These are phyloP conservation scores for Hyppa rectilinea DNA, from an alignment of 2,888 invertebrate genomes.

Conservation along the genomic window DNA sequence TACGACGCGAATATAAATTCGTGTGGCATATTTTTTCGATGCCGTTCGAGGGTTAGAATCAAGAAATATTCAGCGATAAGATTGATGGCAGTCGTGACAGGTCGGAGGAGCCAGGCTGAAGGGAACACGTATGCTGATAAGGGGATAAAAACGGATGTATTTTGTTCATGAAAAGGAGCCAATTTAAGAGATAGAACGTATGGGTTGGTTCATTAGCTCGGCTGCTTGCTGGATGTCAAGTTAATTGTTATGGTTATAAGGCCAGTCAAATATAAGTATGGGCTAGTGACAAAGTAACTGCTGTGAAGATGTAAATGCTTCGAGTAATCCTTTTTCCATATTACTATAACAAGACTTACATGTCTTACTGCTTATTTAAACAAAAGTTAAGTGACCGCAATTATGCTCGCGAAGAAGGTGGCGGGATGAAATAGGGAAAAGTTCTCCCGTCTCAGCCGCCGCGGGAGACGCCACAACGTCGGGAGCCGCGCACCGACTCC, in stretches of 20 bases:
- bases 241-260: background rate
- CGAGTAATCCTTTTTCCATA: no score
- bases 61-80: conserved; percentile 71
- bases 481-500: no score
- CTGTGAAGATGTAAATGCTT: background rate
- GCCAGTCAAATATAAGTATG: background rate
- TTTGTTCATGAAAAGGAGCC: conserved; percentile 37
- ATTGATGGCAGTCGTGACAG: conserved; percentile 69
- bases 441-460: no score
- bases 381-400: no score
- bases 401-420: no score
- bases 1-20: conserved; percentile 66
- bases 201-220: conserved; percentile 15
- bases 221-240: background rate
- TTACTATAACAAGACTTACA: no score
- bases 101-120: conserved; percentile 42
- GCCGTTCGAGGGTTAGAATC: conserved; percentile 59
- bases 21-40: conserved; percentile 68
- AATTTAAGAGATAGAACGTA: conserved; percentile 31
- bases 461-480: no score
- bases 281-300: background rate
- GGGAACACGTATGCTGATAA: conserved; percentile 61
- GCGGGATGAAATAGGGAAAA: no score
- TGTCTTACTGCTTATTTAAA: no score
- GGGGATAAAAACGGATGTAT: conserved; percentile 51